Base-by-base conservation (phyloP, 2,888 invertebrate genomes). In the Epicampocera succincta region DNA sequence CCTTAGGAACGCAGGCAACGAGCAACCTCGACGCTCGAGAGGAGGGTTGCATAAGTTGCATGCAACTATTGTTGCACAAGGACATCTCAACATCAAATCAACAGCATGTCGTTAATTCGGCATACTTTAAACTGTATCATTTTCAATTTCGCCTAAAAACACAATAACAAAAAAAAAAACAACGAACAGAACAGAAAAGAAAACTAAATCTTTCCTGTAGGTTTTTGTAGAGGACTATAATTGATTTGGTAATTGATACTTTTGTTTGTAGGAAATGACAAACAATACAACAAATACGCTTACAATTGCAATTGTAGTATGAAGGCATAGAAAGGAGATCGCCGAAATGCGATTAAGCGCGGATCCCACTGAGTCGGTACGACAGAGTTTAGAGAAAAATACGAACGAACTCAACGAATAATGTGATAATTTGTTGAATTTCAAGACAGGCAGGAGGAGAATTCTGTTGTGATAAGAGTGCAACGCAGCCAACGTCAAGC, bases 401-500 rank as follows among this genome's bases (percentile, higher is more conserved):
- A 40, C 81, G 84, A 85, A 40, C 81, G 84, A 85, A 52, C 21
- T 44, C 56, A 63, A 85, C 83, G 84, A 86, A 86, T 86, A 86
- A 89, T 87, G 89, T 88, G 89, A 86, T 89, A 89, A 89, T 88
- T 86, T 85, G 85, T 75, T 72, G 77, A 77, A 68, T 61, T 52
- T 63, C 42, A 63, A 69, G 60, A 63, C 56, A 66, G 52, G 76
- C 48, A 71, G 56, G 73, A 33, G 63, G 12, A 48, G 52, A 52
- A 74, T 15, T 66, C n/a, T 54, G 73, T 50, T 58, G 44, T 66
- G 42, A 15, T 12, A 54, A 65, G 29, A 73, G 61, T 65, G 69
- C 63, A 65, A 65, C 50, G 69, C 40, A 66, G 38, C 48, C 58
- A 78, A 66, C 50, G 66, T 66, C 65, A 75, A 71, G 21, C 3